Base-by-base conservation (phyloP, 2,888 invertebrate genomes). In the Gymnoscelis rufifasciata region DNA sequence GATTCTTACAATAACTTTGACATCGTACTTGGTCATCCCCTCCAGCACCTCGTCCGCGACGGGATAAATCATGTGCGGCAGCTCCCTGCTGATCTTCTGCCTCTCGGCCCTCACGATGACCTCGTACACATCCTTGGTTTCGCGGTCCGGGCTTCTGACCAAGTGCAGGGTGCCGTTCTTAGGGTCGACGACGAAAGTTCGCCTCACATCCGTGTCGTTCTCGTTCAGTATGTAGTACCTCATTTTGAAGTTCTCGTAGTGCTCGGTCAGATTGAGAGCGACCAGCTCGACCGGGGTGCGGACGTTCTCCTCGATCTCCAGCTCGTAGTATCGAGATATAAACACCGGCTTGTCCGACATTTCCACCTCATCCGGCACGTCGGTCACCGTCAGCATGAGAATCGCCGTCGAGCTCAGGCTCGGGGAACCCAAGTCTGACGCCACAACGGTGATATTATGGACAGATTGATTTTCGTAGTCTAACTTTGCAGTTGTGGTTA, bases 391-490 rank as follows among this genome's bases (percentile, higher is more conserved):
- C 4, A 95, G 88, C 39, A 93, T 80, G 7, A 95, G 77, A 27
- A 94, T 70, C 1, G 96, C 95, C 0, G 93, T 93, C 0, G 95
- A 93, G 47, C 93, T 95, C 2, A 94, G 82, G 60, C 95, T 93
- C 0, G 96, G 96, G 28, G 92, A 94, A 0, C 96, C 96, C 42
- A 96, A 88, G 79, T 97, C 96, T 1, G 95, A 94, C 0, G 95
- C 96, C 1, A 95, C 90, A 1, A 96, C 91, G 0, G 95, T 93
- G 0, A 96, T 87, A 66, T 95, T 95, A 64, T 95, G 91, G 1
- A 88, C 72, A 15, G 86, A 86, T 61, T 91, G 90, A 15, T 77
- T 87, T 78, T 95, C 94, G 67, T 92, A 94, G 64, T 94, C 93
- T 33, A 95, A 78, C 64, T 90, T 91, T 0, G 92, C 91, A 1